A percentile compares a stretch with the other conserved stretches of the same genome.
phyloP scores from a whole-genome alignment of 2,888 invertebrate genomes.

The Steinernema hermaphroditum region DNA sequence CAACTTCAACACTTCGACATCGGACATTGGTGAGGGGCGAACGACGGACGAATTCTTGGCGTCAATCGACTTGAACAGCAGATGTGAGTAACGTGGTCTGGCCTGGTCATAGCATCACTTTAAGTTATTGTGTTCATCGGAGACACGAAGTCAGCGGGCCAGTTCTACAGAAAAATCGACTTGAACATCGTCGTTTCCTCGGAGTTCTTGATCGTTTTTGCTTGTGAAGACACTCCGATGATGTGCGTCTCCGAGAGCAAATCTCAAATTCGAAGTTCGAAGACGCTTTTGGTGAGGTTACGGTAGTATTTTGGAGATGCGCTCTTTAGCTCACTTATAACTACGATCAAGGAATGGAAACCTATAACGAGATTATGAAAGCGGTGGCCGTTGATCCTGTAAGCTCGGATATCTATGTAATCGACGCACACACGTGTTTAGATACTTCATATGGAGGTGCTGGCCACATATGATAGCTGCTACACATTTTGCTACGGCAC shows the following conservation, averaged over 20 bases:
- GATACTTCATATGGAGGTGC: background rate
- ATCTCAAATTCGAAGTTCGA: background rate
- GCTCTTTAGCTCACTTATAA: background rate
- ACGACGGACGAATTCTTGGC: background rate
- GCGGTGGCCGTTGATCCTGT: background rate
- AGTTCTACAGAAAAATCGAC: background rate
- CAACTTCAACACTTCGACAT: background rate
- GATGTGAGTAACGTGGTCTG: background rate
- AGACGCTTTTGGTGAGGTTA: background rate
- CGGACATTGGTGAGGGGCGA: background rate
- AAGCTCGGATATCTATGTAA: background rate
- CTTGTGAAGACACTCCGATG: background rate
- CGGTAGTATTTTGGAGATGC: background rate
- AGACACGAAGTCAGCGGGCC: too few species aligned
- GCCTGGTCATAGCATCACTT: too few species aligned
- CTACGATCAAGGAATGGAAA: background rate
- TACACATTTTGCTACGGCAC: constrained; percentile 43
- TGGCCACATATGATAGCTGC: constrained; percentile 33
- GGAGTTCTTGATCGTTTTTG: background rate
- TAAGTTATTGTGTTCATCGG: too few species aligned
- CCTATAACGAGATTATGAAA: background rate
- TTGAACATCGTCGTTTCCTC: background rate
- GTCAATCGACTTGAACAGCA: background rate
- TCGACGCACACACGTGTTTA: background rate
- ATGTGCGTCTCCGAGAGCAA: background rate